phyloP scores from a whole-genome alignment of 2,113 vertebrate genomes.

The Microcebus jonahi region DNA sequence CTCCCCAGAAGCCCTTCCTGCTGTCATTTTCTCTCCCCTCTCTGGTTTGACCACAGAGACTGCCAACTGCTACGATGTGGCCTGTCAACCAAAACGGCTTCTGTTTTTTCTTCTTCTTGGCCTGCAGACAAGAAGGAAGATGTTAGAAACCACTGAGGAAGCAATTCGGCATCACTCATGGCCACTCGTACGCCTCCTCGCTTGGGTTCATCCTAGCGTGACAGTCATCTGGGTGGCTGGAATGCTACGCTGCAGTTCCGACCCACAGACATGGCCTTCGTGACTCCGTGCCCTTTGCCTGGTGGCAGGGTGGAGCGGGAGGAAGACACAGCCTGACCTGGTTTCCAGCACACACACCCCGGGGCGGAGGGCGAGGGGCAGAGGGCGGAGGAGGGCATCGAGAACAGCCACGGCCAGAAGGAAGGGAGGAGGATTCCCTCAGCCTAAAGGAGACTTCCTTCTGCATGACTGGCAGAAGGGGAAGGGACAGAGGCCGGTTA shows the following conservation, averaged over 20 bases:
- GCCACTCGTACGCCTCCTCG: no score
- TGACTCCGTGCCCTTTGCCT: not conserved
- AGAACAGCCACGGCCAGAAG: not conserved
- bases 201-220: not conserved
- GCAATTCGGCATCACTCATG: not conserved
- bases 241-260: not conserved
- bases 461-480: not conserved
- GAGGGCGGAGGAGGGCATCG: not conserved
- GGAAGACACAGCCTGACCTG: not conserved
- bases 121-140: not conserved
- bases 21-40: not conserved
- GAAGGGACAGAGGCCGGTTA: not conserved
- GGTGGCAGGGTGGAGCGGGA: not conserved
- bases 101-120: not conserved
- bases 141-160: not conserved
- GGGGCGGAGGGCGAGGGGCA: no score
- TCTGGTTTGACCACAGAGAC: not conserved
- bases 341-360: not conserved
- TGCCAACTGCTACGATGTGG: not conserved
- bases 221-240: not conserved
- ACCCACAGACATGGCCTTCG: rapidly evolving
- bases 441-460: not conserved
- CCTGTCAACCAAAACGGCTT: not conserved
- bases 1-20: not conserved
- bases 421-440: not conserved